phyloP scores from a whole-genome alignment of 2,888 invertebrate genomes.

The Tethea ocularis region DNA sequence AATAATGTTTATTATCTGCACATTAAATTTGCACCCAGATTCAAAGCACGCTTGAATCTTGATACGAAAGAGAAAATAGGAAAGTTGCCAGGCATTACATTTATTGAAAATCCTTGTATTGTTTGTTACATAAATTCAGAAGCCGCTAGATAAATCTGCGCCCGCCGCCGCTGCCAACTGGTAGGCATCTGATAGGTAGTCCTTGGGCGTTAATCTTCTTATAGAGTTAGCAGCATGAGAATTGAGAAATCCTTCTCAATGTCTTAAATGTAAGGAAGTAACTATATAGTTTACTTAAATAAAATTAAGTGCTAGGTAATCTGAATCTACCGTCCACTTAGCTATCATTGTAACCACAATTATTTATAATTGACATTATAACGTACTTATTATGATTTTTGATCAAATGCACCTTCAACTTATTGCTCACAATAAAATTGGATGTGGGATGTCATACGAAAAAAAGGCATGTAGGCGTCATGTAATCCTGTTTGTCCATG shows the following conservation, averaged over 20 bases:
- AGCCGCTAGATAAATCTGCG: slow-evolving; percentile 42
- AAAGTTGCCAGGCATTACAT: neutral
- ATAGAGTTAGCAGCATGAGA: slow-evolving; percentile 37
- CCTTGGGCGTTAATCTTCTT: slow-evolving; percentile 44
- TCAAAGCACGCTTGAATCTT: neutral
- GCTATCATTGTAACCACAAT: neutral
- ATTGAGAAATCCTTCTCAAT: slow-evolving; percentile 33
- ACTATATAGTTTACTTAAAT: neutral
- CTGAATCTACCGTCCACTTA: neutral
- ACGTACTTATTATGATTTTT: neutral
- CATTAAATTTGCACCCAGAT: neutral
- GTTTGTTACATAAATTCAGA: slow-evolving; percentile 35
- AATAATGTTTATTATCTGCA: neutral
- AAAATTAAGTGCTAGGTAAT: neutral
- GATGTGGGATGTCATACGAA: slow-evolving; percentile 48
- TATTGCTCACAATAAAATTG: slow-evolving; percentile 24
- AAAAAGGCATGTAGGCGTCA: slow-evolving; percentile 54
- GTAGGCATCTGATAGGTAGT: slow-evolving; percentile 20
- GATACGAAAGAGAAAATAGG: neutral
- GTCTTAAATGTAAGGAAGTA: slow-evolving; percentile 14
- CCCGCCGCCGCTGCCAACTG: slow-evolving; percentile 23
- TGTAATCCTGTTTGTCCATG: slow-evolving; percentile 68
- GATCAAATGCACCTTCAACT: slow-evolving; percentile 14
- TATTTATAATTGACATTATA: neutral
- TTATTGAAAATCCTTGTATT: slow-evolving; percentile 12